Conservation (phyloP, 2,797 vertebrate genomes). For the Scolopax rusticola region DNA sequence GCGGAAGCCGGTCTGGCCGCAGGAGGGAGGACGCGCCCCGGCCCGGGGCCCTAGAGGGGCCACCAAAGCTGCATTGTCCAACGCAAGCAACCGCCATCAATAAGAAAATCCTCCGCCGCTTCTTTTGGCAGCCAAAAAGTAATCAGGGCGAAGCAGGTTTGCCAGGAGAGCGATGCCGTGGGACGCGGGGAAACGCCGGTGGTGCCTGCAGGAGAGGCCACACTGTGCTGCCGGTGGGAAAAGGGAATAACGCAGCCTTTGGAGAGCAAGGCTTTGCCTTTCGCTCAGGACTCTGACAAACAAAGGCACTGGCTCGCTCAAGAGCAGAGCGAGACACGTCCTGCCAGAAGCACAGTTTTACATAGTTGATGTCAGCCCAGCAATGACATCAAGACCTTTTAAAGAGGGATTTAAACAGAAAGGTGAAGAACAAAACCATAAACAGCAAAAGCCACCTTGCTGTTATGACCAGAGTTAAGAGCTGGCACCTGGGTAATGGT, state of each 20-base stretch:
- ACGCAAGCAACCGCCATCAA: background rate
- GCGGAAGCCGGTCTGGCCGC: background rate
- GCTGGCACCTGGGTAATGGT: background rate
- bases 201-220: background rate
- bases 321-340: background rate
- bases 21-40: background rate
- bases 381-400: background rate
- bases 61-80: background rate
- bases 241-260: accelerated
- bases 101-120: background rate
- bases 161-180: accelerated
- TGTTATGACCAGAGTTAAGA: background rate
- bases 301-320: background rate
- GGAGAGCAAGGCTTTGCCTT: background rate
- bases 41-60: accelerated
- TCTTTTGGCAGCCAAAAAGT: background rate
- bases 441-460: background rate
- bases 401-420: background rate
- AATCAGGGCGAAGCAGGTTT: background rate
- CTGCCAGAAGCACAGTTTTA: background rate
- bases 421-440: background rate
- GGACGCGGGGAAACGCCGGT: background rate
- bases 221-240: background rate
- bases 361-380: accelerated
- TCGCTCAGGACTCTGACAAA: background rate